These are phyloP conservation scores for Mesoclemmys tuberculata DNA, from an alignment of 2,113 vertebrate species.

Conservation along the genomic window DNA sequence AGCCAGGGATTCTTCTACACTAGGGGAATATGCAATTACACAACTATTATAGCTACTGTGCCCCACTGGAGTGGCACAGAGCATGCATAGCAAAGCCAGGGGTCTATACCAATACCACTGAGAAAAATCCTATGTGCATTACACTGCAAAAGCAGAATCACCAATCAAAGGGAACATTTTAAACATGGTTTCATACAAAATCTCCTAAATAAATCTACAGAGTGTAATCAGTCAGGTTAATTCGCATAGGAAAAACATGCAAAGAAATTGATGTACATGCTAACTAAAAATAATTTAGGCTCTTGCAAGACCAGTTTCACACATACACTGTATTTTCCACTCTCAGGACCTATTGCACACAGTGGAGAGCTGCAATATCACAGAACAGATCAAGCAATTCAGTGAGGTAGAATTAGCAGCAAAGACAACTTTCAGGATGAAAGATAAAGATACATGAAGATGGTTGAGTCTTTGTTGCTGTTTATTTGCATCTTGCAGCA, in stretches of 20 bases:
- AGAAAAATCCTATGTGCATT: not conserved
- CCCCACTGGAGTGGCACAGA: not conserved
- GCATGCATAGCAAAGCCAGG: not conserved
- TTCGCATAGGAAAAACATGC: not conserved
- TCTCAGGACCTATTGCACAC: not conserved
- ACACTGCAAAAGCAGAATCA: not conserved
- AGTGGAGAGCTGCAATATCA: not conserved
- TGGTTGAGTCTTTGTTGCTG: not conserved
- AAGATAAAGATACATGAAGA: not conserved
- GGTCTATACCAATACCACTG: not conserved
- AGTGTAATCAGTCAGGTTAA: not conserved
- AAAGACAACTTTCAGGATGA: not conserved
- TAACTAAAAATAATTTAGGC: not conserved
- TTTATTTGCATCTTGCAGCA: not conserved
- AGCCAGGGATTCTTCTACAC: not conserved
- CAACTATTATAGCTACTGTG: not conserved
- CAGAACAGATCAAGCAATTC: not conserved
- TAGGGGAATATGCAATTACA: not conserved
- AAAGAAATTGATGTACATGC: not conserved
- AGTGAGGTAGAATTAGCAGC: not conserved
- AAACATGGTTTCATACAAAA: not conserved
- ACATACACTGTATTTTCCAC: not conserved
- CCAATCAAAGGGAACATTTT: not conserved
- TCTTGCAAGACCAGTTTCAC: not conserved
- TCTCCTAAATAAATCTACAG: not conserved